Percentiles rank a stretch among this genome's conserved stretches.
Conservation (phyloP, 2,797 vertebrate species). For the Kryptopterus vitreolus region DNA sequence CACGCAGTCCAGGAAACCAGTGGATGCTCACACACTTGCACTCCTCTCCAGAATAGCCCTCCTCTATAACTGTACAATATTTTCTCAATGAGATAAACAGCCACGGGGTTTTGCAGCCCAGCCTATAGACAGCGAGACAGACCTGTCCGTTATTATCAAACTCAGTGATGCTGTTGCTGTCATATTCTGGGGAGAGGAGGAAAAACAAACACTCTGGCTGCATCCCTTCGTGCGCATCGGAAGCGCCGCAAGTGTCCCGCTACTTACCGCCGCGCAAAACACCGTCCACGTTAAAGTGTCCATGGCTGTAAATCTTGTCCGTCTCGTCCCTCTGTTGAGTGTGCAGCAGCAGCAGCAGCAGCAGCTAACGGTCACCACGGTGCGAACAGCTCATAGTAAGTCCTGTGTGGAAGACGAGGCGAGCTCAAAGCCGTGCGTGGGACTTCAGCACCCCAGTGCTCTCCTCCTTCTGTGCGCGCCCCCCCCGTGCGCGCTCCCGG, state of each 20-base stretch:
- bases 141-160: background rate
- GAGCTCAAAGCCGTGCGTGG: slow-evolving; percentile 45
- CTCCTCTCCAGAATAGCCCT: background rate
- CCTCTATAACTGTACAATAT: background rate
- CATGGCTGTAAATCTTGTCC: slow-evolving; percentile 58
- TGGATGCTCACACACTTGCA: background rate
- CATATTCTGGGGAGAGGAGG: slow-evolving; percentile 1
- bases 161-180: background rate
- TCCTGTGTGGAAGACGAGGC: slow-evolving; percentile 51
- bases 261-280: slow-evolving; percentile 71
- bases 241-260: slow-evolving; percentile 9
- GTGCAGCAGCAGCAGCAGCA: slow-evolving; percentile 21
- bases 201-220: background rate
- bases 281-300: slow-evolving; percentile 65
- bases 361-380: slow-evolving; percentile 49
- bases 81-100: background rate
- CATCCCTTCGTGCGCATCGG: background rate
- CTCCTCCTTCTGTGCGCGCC: slow-evolving; percentile 14
- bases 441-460: slow-evolving; percentile 49
- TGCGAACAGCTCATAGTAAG: slow-evolving; percentile 66
- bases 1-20: background rate
- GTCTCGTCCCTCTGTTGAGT: slow-evolving; percentile 40
- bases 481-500: slow-evolving; percentile 14
- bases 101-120: background rate
- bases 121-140: background rate